phyloP scores from a whole-genome alignment of 1,140 invertebrate genomes.

The Notospermus geniculatus region DNA sequence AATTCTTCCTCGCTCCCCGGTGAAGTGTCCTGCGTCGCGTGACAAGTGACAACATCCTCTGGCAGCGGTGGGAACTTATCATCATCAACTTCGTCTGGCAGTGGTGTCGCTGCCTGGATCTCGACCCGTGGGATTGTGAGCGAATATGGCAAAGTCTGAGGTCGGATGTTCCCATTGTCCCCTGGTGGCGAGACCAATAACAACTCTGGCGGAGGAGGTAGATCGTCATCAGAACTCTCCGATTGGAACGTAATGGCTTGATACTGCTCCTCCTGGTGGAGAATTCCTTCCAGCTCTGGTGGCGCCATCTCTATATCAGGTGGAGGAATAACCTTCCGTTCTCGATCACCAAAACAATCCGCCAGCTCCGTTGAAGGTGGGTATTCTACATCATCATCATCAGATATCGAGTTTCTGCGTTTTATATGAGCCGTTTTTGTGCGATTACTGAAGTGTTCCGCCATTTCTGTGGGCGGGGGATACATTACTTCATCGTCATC shows the following conservation, averaged over 20 bases:
- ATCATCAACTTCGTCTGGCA: slow-evolving; percentile 5
- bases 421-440: too few species aligned
- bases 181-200: not conserved
- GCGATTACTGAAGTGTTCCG: too few species aligned
- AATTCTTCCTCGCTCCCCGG: not conserved
- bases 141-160: not conserved
- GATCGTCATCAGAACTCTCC: not conserved
- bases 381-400: too few species aligned
- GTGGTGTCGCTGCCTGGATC: slow-evolving; percentile 6
- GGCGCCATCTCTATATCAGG: not conserved
- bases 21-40: too few species aligned
- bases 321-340: not conserved
- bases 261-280: too few species aligned
- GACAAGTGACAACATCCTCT: not conserved
- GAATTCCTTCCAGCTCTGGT: not conserved
- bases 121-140: not conserved
- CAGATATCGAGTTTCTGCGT: too few species aligned
- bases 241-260: not conserved
- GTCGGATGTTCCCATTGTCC: not conserved
- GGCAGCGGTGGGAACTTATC: slow-evolving; percentile 5
- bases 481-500: too few species aligned
- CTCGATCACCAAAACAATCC: too few species aligned
- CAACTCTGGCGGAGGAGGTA: slow-evolving; percentile 1
- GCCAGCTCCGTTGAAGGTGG: too few species aligned
- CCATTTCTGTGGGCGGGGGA: too few species aligned